Conservation (phyloP, 1,140 invertebrate species). For the Eriosoma lanigerum region DNA sequence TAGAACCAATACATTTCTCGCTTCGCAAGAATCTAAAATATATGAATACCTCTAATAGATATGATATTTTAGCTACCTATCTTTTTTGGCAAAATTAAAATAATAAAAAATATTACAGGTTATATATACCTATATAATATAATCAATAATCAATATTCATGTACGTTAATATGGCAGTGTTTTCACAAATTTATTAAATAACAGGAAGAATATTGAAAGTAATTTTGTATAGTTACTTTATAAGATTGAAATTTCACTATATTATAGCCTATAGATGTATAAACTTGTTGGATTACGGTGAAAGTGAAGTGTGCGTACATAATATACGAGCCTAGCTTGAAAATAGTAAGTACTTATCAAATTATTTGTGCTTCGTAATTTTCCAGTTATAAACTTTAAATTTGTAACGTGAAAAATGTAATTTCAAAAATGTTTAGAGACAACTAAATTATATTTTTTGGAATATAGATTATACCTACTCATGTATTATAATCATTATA, state of each 20-base stretch:
- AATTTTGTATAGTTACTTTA: neutral
- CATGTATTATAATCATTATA: slow-evolving; percentile 1
- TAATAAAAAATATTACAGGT: too few species aligned
- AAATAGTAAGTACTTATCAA: neutral
- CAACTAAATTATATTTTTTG: too few species aligned
- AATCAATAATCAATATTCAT: too few species aligned
- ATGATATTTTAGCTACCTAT: too few species aligned
- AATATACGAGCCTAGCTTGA: neutral
- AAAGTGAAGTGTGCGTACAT: neutral
- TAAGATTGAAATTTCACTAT: neutral
- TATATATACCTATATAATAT: too few species aligned
- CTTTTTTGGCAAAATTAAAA: too few species aligned
- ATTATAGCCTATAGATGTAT: neutral
- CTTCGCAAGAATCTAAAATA: too few species aligned
- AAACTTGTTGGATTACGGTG: slow-evolving; percentile 12
- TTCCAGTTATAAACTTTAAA: neutral
- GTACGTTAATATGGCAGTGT: neutral
- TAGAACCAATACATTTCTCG: too few species aligned
- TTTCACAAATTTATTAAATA: neutral
- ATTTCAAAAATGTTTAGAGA: too few species aligned
- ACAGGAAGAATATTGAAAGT: neutral
- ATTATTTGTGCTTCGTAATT: neutral
- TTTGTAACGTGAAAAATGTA: neutral
- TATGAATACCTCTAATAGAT: too few species aligned
- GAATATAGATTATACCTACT: too few species aligned